These are phyloP conservation scores for Mastomys natalensis DNA, from an alignment of 2,113 vertebrate species.

Conservation along the genomic window DNA sequence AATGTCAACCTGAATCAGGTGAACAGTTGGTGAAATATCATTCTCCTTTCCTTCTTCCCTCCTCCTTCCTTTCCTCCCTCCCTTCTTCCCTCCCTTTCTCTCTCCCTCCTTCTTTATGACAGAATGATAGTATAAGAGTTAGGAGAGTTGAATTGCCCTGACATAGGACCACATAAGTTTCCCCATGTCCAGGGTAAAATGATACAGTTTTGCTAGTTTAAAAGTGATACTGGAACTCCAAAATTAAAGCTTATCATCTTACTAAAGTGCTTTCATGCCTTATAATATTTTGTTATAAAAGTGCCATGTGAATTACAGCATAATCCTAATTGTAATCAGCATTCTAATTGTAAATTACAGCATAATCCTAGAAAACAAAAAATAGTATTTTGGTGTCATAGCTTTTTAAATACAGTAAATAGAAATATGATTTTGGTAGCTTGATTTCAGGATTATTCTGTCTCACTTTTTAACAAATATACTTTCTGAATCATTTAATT, in stretches of 20 bases:
- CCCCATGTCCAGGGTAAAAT: neutral
- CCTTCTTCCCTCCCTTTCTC: neutral
- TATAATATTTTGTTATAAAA: neutral
- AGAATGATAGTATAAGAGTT: neutral
- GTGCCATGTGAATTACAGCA: neutral
- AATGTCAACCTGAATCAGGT: neutral
- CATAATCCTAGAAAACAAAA: conserved; percentile 10
- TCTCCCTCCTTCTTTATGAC: neutral
- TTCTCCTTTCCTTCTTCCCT: neutral
- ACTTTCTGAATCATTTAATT: conserved; percentile 1
- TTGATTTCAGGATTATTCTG: conserved; percentile 16
- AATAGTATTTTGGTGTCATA: conserved; percentile 11
- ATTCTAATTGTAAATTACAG: neutral
- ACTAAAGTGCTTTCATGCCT: neutral
- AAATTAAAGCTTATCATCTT: neutral
- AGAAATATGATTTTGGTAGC: neutral
- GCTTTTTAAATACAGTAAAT: neutral
- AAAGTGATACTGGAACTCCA: neutral
- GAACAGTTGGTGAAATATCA: neutral
- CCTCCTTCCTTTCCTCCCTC: too few species aligned
- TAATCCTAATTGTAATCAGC: neutral
- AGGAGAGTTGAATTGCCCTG: neutral
- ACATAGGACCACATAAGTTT: neutral
- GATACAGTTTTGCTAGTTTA: neutral
- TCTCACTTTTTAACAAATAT: neutral